Evolutionary conservation across 2,797 vertebrate species (phyloP).

Genomic region (Morelia viridis): DNA sequence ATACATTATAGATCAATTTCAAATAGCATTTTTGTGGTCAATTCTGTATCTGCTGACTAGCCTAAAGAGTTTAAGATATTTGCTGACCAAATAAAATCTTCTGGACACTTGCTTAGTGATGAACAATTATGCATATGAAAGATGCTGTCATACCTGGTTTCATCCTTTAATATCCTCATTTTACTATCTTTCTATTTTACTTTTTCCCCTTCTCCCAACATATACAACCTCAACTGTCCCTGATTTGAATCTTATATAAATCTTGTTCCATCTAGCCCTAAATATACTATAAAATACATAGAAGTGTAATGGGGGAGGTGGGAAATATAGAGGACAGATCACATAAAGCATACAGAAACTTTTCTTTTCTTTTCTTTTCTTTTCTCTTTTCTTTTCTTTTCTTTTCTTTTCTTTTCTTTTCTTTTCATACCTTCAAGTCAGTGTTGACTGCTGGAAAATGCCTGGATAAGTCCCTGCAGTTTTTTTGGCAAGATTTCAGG

Average conservation of each 20-base stretch:
- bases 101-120: conserved; percentile 5
- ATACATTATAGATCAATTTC: conserved; percentile 14
- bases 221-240: neutral
- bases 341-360: too few species aligned
- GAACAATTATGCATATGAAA: conserved; percentile 4
- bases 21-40: conserved; percentile 19
- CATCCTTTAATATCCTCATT: neutral
- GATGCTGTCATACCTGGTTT: neutral
- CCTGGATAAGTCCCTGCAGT: too few species aligned
- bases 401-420: too few species aligned
- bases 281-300: too few species aligned
- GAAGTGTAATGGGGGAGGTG: too few species aligned
- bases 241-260: neutral
- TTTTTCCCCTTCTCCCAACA: neutral
- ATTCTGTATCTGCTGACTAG: conserved; percentile 5
- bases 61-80: conserved; percentile 3
- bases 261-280: neutral
- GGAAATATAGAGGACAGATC: too few species aligned
- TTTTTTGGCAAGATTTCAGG: too few species aligned
- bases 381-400: too few species aligned
- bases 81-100: conserved; percentile 21
- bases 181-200: neutral
- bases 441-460: too few species aligned
- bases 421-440: too few species aligned
- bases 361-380: too few species aligned